Conservation (phyloP, 92 coral and sea anemone species). For the Muricea muricata region DNA sequence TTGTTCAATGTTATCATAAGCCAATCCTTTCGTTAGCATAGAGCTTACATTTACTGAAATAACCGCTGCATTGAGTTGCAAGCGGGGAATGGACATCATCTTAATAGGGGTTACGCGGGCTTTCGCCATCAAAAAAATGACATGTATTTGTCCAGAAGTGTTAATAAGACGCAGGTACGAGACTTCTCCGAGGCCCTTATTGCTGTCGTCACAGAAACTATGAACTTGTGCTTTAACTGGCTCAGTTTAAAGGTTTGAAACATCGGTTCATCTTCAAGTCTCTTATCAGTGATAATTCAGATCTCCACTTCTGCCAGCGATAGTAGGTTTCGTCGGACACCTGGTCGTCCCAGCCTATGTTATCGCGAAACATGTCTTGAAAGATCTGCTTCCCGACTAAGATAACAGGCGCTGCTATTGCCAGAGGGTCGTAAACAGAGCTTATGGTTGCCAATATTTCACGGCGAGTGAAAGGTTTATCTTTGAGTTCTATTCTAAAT, state of each 20-base stretch:
- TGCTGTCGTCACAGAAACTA: conserved; percentile 68
- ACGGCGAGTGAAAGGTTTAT: conserved; percentile 60
- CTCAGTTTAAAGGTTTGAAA: conserved; percentile 61
- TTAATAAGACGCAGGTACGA: no score
- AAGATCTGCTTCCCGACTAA: conserved; percentile 51
- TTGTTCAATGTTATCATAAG: conserved; percentile 12
- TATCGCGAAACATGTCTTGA: conserved; percentile 44
- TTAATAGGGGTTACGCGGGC: no score
- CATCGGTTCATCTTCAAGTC: no score
- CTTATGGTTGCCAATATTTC: conserved; percentile 59
- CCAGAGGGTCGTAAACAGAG: conserved; percentile 61
- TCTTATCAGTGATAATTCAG: no score
- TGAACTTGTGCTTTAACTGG: conserved; percentile 54
- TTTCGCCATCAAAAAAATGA: conserved; percentile 63
- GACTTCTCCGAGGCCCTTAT: no score
- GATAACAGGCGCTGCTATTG: conserved; percentile 52
- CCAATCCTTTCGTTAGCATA: conserved; percentile 54
- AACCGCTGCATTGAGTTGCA: conserved; percentile 62
- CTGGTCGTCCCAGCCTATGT: conserved; percentile 46
- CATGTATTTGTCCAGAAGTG: conserved; percentile 44
- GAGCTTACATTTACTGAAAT: no score
- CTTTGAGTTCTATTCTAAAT: no score
- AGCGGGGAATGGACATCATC: conserved; percentile 57
- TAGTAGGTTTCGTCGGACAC: conserved; percentile 41
- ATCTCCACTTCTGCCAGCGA: no score